Conservation (phyloP, 2,797 vertebrate species). For the Neopelma chrysocephalum region DNA sequence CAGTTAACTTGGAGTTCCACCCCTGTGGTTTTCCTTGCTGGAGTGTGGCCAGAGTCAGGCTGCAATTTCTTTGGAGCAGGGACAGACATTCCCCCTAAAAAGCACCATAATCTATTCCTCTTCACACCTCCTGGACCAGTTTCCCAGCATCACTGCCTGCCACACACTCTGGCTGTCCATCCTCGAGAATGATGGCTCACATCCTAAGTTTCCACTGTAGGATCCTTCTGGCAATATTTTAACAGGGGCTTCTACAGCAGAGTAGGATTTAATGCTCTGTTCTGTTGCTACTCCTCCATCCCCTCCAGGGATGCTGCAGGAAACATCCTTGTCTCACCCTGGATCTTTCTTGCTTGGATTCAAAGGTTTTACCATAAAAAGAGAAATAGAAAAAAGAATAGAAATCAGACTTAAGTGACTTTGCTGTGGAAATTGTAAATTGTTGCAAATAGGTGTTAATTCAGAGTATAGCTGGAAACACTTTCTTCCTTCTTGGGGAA, state of each 20-base stretch:
- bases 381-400: background rate
- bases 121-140: background rate
- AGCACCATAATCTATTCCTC: background rate
- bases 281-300: background rate
- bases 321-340: background rate
- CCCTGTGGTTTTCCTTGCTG: background rate
- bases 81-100: background rate
- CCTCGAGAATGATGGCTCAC: background rate
- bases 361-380: background rate
- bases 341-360: background rate
- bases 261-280: background rate
- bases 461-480: background rate
- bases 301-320: background rate
- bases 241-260: background rate
- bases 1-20: accelerated
- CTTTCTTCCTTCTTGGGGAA: background rate
- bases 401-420: background rate
- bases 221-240: background rate
- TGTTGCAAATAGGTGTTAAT: background rate
- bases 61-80: background rate
- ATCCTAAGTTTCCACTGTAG: background rate
- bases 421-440: background rate
- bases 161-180: too few relatives aligned
- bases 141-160: too few relatives aligned
- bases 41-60: background rate